Evolutionary conservation across 2,888 invertebrate species (phyloP).

Genomic region (Ectemnius cavifrons): DNA sequence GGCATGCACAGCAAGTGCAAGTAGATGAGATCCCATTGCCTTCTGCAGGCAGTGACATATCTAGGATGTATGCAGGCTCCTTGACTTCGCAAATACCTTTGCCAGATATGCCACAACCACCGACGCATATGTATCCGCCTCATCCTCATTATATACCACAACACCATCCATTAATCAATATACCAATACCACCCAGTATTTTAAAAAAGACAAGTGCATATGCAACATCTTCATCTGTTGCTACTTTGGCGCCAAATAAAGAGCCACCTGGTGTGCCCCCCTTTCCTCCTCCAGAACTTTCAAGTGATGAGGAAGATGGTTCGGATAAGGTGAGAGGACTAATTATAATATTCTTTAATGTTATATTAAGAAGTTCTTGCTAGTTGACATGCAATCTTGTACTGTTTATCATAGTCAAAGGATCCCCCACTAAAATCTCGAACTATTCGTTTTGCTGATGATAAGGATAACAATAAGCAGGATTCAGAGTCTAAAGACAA

Average conservation of each 20-base stretch:
- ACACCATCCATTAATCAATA: slow-evolving; percentile 78
- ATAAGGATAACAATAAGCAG: slow-evolving; percentile 81
- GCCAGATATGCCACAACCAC: slow-evolving; percentile 78
- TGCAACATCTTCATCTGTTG: slow-evolving; percentile 70
- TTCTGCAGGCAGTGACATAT: slow-evolving; percentile 75
- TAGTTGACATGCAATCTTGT: slow-evolving; percentile 5
- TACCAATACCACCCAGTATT: slow-evolving; percentile 83
- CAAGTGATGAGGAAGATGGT: slow-evolving; percentile 81
- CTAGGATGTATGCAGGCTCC: slow-evolving; percentile 72
- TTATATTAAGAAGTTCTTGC: not conserved
- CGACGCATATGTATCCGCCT: slow-evolving; percentile 71
- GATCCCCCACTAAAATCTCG: slow-evolving; percentile 78
- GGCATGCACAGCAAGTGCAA: slow-evolving; percentile 96
- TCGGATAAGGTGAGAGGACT: slow-evolving; percentile 65
- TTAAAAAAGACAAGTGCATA: slow-evolving; percentile 86
- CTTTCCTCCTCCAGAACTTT: slow-evolving; percentile 88
- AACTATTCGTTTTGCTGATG: slow-evolving; percentile 83
- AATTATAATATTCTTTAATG: not conserved
- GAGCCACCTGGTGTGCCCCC: slow-evolving; percentile 94
- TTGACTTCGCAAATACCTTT: slow-evolving; percentile 82
- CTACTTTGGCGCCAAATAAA: slow-evolving; percentile 76
- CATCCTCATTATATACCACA: slow-evolving; percentile 74
- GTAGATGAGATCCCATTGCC: slow-evolving; percentile 97
- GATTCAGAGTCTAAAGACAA: slow-evolving; percentile 77
- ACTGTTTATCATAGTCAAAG: slow-evolving; percentile 64